A percentile compares a stretch with the other conserved stretches of the same genome.
Evolutionary conservation across 2,888 invertebrate species (phyloP).

Genomic region (Hirtodrosophila cameraria): DNA sequence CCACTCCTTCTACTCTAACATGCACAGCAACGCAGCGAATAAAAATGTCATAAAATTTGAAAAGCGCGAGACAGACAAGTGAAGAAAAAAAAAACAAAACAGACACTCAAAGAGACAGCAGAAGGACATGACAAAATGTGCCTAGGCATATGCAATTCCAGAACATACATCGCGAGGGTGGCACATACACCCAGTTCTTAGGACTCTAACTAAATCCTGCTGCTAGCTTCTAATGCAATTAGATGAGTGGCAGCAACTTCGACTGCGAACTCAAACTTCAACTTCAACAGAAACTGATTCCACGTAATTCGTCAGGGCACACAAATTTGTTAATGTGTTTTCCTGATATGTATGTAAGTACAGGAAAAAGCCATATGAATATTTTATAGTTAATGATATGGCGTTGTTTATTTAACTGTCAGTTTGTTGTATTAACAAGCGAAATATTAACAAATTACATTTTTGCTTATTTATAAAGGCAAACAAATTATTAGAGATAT

Average conservation of each 20-base stretch:
- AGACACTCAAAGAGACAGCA: constrained; percentile 23
- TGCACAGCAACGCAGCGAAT: constrained; percentile 51
- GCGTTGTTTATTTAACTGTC: constrained; percentile 28
- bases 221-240: constrained; percentile 57
- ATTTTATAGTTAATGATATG: constrained; percentile 67
- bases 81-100: background rate
- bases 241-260: constrained; percentile 63
- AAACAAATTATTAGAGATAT: constrained; percentile 10
- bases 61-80: constrained; percentile 64
- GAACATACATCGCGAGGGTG: constrained; percentile 50
- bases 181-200: constrained; percentile 3
- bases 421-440: constrained; percentile 33
- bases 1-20: background rate
- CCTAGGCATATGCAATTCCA: constrained; percentile 65
- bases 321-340: constrained; percentile 76
- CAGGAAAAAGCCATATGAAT: constrained; percentile 66
- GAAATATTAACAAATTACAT: constrained; percentile 41
- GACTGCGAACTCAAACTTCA: constrained; percentile 15
- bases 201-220: constrained; percentile 8
- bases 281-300: constrained; percentile 15
- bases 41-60: constrained; percentile 80
- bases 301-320: constrained; percentile 41
- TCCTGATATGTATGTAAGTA: constrained; percentile 30
- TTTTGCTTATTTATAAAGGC: constrained; percentile 26
- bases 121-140: constrained; percentile 57